Evolutionary conservation across 2,888 invertebrate genomes (phyloP).

Genomic region (Drosophila lutescens): DNA sequence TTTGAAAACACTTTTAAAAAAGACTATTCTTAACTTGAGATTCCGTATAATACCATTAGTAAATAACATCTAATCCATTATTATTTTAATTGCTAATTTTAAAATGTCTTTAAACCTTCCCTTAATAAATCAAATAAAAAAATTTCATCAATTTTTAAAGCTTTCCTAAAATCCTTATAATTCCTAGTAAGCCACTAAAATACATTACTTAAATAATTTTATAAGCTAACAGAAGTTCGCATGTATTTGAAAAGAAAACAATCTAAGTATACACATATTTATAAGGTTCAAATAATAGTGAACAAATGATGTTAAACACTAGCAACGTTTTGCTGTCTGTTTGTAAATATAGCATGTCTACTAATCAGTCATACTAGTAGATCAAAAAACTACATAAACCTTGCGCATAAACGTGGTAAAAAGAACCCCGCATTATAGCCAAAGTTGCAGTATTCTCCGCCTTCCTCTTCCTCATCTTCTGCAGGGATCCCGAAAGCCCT

Average conservation of each 20-base stretch:
- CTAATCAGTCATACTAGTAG: not conserved
- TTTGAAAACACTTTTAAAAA: no score
- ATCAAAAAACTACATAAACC: not conserved
- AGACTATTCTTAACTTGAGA: no score
- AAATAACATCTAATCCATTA: no score
- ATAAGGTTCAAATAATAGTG: not conserved
- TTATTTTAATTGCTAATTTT: no score
- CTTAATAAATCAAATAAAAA: no score
- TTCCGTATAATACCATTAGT: no score
- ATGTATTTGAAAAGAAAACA: not conserved
- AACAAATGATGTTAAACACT: not conserved
- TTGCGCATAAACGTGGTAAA: not conserved
- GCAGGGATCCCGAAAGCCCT: conserved; percentile 3
- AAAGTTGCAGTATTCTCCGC: not conserved
- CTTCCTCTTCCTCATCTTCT: no score
- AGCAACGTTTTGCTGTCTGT: not conserved
- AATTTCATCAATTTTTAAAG: not conserved
- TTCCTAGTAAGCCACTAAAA: not conserved
- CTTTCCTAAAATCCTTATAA: not conserved
- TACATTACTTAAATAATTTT: not conserved
- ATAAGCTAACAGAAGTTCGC: not conserved
- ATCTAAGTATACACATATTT: not conserved
- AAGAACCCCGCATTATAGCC: not conserved
- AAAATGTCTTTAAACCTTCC: not conserved
- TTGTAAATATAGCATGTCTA: conserved; percentile 6